Percentiles rank a stretch among this genome's conserved stretches.
Evolutionary conservation across 2,888 invertebrate species (phyloP).

Genomic region (Aphodius granarius): DNA sequence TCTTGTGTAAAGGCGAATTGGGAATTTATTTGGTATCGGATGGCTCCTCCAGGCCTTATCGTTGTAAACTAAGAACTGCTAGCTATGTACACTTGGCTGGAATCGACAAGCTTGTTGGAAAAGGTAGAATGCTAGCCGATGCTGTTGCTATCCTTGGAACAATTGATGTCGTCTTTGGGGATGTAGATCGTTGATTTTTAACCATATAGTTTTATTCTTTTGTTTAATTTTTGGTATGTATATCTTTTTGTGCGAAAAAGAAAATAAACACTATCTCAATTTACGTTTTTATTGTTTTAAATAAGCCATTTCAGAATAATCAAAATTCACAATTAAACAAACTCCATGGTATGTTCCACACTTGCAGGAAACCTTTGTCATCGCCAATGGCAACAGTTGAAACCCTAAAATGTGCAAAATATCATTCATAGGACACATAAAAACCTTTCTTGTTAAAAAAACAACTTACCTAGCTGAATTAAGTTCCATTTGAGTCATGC

Average conservation of each 20-base stretch:
- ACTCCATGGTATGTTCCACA: constrained; percentile 51
- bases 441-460: constrained; percentile 13
- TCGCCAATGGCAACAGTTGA: constrained; percentile 46
- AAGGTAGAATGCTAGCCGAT: constrained; percentile 57
- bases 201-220: background rate
- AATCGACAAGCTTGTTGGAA: constrained; percentile 61
- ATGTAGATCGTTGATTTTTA: constrained; percentile 35
- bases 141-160: constrained; percentile 27
- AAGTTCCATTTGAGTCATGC: constrained; percentile 34
- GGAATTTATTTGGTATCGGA: constrained; percentile 87
- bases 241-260: background rate
- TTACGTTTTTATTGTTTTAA: background rate
- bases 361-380: constrained; percentile 45
- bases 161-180: constrained; percentile 37
- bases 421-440: constrained; percentile 7
- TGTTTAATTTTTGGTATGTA: constrained; percentile 2
- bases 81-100: constrained; percentile 66
- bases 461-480: constrained; percentile 36
- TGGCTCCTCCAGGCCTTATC: constrained; percentile 74
- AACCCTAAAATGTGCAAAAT: constrained; percentile 38
- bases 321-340: constrained; percentile 17
- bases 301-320: background rate
- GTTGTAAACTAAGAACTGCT: constrained; percentile 52
- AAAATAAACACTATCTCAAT: background rate
- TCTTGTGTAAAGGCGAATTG: constrained; percentile 62